Percentiles rank a stretch among this genome's conserved stretches.
Conservation (phyloP, 2,797 vertebrate species). For the Liasis olivaceus region DNA sequence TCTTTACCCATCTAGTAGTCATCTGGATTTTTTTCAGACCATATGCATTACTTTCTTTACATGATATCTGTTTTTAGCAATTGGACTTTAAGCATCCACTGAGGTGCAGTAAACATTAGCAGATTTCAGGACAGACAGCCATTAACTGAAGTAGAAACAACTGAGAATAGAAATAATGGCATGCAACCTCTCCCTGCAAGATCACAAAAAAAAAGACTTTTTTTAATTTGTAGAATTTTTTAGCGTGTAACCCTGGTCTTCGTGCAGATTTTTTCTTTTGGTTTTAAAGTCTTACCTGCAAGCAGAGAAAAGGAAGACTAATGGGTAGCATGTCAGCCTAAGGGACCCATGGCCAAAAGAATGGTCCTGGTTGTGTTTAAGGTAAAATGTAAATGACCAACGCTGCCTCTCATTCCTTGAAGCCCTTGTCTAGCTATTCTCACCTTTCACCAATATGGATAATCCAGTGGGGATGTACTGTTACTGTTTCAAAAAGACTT, state of each 20-base stretch:
- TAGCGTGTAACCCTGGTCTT: neutral
- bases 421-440: neutral
- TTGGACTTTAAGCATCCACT: neutral
- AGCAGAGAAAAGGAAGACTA: neutral
- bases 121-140: neutral
- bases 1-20: neutral
- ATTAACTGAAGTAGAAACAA: neutral
- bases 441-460: neutral
- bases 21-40: neutral
- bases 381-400: neutral
- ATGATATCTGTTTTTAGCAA: neutral
- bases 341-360: neutral
- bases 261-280: neutral
- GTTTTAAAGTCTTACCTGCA: neutral
- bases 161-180: neutral
- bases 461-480: neutral
- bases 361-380: neutral
- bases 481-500: neutral
- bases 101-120: neutral
- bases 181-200: neutral
- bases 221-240: neutral
- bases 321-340: neutral
- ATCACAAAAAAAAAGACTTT: neutral
- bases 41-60: neutral
- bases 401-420: neutral